Percentiles rank a stretch among this genome's conserved stretches.
Evolutionary conservation across 2,888 invertebrate genomes (phyloP).

Genomic region (Papilio elwesi): DNA sequence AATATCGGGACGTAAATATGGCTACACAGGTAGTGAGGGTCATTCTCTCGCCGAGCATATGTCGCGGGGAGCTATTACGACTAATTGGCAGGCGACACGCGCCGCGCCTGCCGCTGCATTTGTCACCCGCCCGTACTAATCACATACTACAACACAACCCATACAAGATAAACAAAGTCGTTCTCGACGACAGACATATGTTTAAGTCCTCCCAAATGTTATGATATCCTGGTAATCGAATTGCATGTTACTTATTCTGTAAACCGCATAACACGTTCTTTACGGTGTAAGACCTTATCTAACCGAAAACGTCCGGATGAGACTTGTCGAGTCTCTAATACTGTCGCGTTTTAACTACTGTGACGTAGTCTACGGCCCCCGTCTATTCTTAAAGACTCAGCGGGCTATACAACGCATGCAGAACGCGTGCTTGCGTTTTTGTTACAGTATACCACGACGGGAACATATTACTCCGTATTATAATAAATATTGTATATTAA

Average conservation of each 20-base stretch:
- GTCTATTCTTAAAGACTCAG: no score
- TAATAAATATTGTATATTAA: no score
- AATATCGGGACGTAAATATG: conserved; percentile 67
- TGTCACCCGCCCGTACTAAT: conserved; percentile 78
- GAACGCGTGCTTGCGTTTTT: no score
- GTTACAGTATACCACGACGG: no score
- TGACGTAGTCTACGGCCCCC: no score
- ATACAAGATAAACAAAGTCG: conserved; percentile 65
- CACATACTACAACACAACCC: conserved; percentile 63
- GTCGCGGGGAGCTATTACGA: conserved; percentile 71
- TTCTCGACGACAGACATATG: conserved; percentile 37
- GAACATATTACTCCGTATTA: no score
- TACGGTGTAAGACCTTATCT: no score
- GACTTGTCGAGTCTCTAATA: no score
- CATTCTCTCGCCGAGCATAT: conserved; percentile 72
- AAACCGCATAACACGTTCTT: not conserved
- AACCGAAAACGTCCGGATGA: no score
- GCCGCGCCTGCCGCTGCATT: conserved; percentile 71
- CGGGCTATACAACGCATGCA: no score
- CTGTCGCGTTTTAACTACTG: no score
- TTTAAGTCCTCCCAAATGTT: conserved; percentile 19
- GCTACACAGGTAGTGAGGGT: conserved; percentile 65
- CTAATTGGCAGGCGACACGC: conserved; percentile 77
- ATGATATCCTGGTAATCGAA: conserved; percentile 12
- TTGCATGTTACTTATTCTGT: not conserved